Percentiles rank a stretch among this genome's conserved stretches.
phyloP scores from a whole-genome alignment of 2,113 vertebrate genomes.

The Pionites leucogaster region DNA sequence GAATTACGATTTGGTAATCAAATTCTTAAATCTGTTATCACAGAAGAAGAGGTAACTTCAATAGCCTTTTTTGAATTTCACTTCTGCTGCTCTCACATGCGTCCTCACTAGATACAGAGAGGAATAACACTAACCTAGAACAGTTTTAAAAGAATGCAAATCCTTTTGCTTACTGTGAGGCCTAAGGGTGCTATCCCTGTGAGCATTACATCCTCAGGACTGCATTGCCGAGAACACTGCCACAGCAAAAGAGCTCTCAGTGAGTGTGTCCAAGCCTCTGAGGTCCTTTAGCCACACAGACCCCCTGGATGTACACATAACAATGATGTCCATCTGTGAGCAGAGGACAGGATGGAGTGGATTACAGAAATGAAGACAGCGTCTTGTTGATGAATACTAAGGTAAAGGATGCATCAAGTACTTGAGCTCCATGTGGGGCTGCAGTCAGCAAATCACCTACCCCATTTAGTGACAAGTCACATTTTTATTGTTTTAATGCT shows the following conservation, averaged over 20 bases:
- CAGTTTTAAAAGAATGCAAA: not conserved
- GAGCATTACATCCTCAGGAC: not conserved
- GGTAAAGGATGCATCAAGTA: not conserved
- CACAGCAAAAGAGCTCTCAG: not conserved
- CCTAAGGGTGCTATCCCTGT: not conserved
- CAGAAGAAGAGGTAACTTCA: not conserved
- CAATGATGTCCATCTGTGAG: not conserved
- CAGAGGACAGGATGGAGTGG: not conserved
- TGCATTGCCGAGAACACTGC: not conserved
- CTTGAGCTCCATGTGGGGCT: not conserved
- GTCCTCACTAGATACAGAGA: constrained; percentile 29
- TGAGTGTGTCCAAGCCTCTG: not conserved
- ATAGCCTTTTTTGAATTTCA: not conserved
- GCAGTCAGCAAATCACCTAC: not conserved
- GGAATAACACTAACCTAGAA: constrained; percentile 34
- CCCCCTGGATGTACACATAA: not conserved
- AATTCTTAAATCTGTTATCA: not conserved
- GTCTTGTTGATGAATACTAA: not conserved
- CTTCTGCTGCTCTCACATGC: constrained; percentile 31
- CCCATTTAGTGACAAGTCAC: not conserved
- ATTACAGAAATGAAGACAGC: not conserved
- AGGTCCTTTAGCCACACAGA: not conserved
- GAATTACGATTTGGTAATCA: not conserved
- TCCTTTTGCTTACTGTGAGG: not conserved
- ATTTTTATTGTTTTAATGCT: not conserved